phyloP scores from a whole-genome alignment of 2,797 vertebrate genomes.

The Fistularia commersonii region DNA sequence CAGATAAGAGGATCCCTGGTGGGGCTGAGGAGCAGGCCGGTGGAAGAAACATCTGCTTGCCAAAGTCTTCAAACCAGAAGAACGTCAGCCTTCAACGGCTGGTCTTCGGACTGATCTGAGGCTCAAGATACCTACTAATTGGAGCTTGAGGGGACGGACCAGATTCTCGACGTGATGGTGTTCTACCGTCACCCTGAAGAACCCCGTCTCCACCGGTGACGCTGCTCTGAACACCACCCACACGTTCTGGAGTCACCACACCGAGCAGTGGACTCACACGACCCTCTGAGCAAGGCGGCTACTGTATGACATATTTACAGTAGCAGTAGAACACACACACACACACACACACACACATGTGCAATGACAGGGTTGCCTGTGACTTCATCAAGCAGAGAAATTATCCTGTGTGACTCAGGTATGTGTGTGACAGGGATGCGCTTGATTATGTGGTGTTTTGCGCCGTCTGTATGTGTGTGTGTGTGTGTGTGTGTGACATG shows the following conservation, averaged over 20 bases:
- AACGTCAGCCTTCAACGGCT: no score
- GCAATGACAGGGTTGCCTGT: constrained; percentile 50
- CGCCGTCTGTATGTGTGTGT: constrained; percentile 47
- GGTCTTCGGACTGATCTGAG: no score
- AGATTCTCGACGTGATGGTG: constrained; percentile 41
- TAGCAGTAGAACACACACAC: constrained; percentile 27
- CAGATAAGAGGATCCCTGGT: no score
- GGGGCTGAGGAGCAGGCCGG: no score
- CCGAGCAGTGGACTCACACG: constrained; percentile 47
- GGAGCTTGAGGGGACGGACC: constrained; percentile 6
- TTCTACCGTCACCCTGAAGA: constrained; percentile 55
- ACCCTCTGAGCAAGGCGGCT: constrained; percentile 52
- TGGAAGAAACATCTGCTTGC: no score
- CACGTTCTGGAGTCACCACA: constrained; percentile 53
- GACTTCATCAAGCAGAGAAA: constrained; percentile 65
- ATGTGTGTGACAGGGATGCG: constrained; percentile 60
- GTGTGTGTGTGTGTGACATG: constrained; percentile 15
- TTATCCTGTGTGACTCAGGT: constrained; percentile 70
- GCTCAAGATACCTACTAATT: constrained; percentile 20
- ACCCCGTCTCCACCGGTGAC: constrained; percentile 55
- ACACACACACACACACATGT: constrained; percentile 10
- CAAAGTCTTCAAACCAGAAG: no score
- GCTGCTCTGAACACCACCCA: constrained; percentile 56
- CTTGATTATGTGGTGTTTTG: no score
- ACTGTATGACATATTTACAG: constrained; percentile 67